Percentiles rank a stretch among this genome's conserved stretches.
These are phyloP conservation scores for Psittacula cyanocephala DNA, from an alignment of 2,113 vertebrate genomes.

Conservation along the genomic window DNA sequence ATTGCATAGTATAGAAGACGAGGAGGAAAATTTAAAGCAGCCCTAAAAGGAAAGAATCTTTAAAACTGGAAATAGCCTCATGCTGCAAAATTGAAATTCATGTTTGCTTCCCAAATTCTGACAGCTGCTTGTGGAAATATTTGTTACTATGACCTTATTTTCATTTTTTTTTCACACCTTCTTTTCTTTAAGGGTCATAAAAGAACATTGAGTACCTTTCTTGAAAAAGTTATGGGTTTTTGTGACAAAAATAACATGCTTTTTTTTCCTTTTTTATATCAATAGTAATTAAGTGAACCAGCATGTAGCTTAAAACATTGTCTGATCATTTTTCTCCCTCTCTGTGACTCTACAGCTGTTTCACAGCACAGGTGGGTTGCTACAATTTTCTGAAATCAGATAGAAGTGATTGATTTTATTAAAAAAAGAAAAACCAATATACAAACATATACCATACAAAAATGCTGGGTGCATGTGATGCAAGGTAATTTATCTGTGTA, in stretches of 20 bases:
- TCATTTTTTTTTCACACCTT: not conserved
- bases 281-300: slow-evolving; percentile 23
- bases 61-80: not conserved
- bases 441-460: slow-evolving; percentile 6
- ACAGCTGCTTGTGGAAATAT: not conserved
- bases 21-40: not conserved
- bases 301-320: not conserved
- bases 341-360: not conserved
- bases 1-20: not conserved
- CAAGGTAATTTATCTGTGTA: slow-evolving; percentile 55
- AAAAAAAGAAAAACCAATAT: slow-evolving; percentile 29
- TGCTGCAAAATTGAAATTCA: not conserved
- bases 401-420: slow-evolving; percentile 50
- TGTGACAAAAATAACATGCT: not conserved
- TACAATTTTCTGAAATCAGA: slow-evolving; percentile 31
- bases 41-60: not conserved
- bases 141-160: not conserved
- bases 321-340: slow-evolving; percentile 15
- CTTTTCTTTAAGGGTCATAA: not conserved
- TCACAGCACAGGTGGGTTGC: not conserved
- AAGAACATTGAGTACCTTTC: not conserved
- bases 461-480: not conserved
- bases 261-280: slow-evolving; percentile 14
- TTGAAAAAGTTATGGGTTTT: not conserved
- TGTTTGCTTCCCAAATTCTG: not conserved